Evolutionary conservation across 2,888 invertebrate species (phyloP), one percentile per base, ranked within the genome.

Genomic region (Mylabris sibirica): DNA sequence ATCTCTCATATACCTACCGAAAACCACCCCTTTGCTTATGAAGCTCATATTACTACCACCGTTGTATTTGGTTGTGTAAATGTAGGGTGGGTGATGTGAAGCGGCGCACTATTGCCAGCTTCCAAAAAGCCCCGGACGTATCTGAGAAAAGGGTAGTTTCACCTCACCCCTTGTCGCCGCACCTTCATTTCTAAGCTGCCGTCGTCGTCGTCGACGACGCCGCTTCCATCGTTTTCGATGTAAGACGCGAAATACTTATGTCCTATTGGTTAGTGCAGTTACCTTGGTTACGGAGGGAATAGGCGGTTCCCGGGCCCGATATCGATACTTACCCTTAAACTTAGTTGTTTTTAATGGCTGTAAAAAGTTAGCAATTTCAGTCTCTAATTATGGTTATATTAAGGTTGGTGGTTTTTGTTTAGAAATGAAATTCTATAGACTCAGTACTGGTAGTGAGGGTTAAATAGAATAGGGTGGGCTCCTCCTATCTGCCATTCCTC

Each of bases 221-320:
- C 49, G 20, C 49, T 57, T 57, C 57, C 57, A 57, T 57, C 57
- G 57, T 57, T 74, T 67, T 74, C 74, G 76, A 82, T 78, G 80
- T 84, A 84, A 84, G 84, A 84, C 81, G 82, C 78, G 78, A 75
- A 77, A 83, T 82, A 83, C 83, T 83, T 83, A 83, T 82, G 78
- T 83, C 82, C 82, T 82, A 84, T 84, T 84, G 84, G 84, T 81
- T 82, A 81, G 79, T 75, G 75, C 74, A 75, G 84, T 84, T 81
- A 81, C 83, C 83, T 80, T 76, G 83, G 82, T 76, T 76, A 83
- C 83, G 78, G 79, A 77, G 78, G 72, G 63, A 68, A 78, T 75
- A 75, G 78, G 79, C 77, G 78, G 78, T 75, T 68, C 77, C 73
- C 65, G 64, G 73, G 61, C 59, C 67, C 71, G 73, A 74, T 76